phyloP scores from a whole-genome alignment of 2,113 vertebrate genomes.

The Clupea harengus region DNA sequence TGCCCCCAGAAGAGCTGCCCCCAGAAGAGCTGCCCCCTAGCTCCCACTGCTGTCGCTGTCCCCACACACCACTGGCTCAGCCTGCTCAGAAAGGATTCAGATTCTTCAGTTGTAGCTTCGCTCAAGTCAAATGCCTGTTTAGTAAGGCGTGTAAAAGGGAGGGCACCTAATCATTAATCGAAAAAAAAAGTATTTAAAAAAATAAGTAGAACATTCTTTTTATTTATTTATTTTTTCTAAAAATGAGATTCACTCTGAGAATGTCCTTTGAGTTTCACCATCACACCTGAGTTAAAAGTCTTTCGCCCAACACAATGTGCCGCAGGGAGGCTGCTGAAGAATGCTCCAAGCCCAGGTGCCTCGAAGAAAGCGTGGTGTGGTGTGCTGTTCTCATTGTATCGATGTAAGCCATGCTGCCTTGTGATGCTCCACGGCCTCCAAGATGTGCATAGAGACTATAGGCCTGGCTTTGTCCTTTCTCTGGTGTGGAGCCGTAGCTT shows the following conservation, averaged over 20 bases:
- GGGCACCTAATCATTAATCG: neutral
- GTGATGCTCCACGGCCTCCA: neutral
- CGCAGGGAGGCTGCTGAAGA: neutral
- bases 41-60: neutral
- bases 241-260: neutral
- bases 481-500: neutral
- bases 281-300: neutral
- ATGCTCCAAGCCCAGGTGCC: neutral
- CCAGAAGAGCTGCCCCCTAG: neutral
- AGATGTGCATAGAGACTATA: neutral
- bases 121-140: neutral
- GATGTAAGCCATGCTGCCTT: neutral
- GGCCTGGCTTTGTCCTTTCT: neutral
- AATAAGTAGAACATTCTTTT: neutral
- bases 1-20: no score
- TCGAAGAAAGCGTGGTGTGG: neutral
- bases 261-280: neutral
- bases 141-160: neutral
- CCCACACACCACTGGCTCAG: neutral
- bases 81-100: neutral
- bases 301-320: no score
- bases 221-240: neutral
- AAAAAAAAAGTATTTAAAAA: neutral
- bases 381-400: neutral
- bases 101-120: neutral